phyloP scores from a whole-genome alignment of 2,888 invertebrate genomes.

The Drepana falcataria region DNA sequence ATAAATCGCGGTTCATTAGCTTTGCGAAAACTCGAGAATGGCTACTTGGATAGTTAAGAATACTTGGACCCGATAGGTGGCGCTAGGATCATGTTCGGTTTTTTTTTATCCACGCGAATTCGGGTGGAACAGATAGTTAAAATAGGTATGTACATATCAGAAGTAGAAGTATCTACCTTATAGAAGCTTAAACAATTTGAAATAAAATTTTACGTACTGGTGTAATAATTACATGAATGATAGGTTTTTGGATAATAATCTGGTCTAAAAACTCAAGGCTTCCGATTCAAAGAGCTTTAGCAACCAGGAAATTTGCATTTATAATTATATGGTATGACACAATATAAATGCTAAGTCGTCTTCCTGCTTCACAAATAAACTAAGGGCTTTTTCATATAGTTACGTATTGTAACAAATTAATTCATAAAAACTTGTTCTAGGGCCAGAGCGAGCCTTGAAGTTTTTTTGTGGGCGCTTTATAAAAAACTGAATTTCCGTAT shows the following conservation, averaged over 20 bases:
- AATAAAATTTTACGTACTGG: too few relatives aligned
- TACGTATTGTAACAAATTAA: neutral
- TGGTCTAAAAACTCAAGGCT: neutral
- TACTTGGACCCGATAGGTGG: too few relatives aligned
- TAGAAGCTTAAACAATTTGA: too few relatives aligned
- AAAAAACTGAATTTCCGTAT: slow-evolving; percentile 20
- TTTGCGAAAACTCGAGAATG: too few relatives aligned
- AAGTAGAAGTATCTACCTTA: too few relatives aligned
- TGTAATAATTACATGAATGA: neutral
- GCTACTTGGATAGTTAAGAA: too few relatives aligned
- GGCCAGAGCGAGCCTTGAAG: slow-evolving; percentile 29
- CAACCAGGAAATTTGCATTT: neutral
- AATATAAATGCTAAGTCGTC: neutral
- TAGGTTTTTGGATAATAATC: neutral
- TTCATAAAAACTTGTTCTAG: slow-evolving; percentile 20
- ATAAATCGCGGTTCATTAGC: too few relatives aligned
- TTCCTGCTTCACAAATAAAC: slow-evolving; percentile 1
- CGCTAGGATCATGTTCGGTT: too few relatives aligned
- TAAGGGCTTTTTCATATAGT: neutral
- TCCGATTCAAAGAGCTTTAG: neutral
- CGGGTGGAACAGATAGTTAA: too few relatives aligned
- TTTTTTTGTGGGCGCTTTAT: slow-evolving; percentile 19
- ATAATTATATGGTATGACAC: neutral
- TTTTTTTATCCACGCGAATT: too few relatives aligned
- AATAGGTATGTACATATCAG: too few relatives aligned